Percentiles rank a stretch among this genome's conserved stretches.
Evolutionary conservation across 2,113 vertebrate genomes (phyloP).

Genomic region (Otis tarda): DNA sequence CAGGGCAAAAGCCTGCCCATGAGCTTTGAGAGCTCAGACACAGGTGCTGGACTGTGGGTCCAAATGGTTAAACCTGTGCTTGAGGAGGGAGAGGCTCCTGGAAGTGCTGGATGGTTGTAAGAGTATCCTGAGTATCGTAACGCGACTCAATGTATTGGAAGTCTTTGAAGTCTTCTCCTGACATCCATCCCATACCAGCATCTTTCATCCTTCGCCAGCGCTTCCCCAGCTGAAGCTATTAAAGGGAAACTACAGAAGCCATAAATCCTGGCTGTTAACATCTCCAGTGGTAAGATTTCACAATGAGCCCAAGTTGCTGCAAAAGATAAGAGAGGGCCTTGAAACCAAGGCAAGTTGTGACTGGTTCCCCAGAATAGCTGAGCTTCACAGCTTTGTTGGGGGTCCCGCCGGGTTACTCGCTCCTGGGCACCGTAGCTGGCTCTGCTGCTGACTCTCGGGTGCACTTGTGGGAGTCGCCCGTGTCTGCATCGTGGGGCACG

Average conservation of each 20-base stretch:
- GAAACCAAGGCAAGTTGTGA: background rate
- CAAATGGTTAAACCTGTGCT: background rate
- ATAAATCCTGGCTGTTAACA: conserved; percentile 46
- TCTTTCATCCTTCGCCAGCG: conserved; percentile 78
- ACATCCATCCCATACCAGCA: conserved; percentile 66
- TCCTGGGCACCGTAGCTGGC: background rate
- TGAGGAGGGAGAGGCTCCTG: conserved; percentile 3
- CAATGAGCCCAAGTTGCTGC: conserved; percentile 26
- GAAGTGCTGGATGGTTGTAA: conserved; percentile 61
- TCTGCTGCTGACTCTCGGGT: background rate
- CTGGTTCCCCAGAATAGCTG: conserved; percentile 35
- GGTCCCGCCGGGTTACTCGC: background rate
- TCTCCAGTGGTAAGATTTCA: conserved; percentile 54
- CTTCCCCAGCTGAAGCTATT: conserved; percentile 70
- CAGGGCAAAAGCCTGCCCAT: background rate
- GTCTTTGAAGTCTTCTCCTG: conserved; percentile 79
- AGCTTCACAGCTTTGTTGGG: conserved; percentile 49
- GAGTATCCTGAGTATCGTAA: conserved; percentile 49
- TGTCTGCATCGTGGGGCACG: background rate
- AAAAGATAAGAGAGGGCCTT: conserved; percentile 40
- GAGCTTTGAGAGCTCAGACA: background rate
- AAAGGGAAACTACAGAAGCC: conserved; percentile 69
- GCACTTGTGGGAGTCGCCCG: background rate
- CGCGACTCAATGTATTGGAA: background rate
- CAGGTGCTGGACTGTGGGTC: background rate